Conservation (phyloP, 1,140 invertebrate species). For the Rhagoletis pomonella region DNA sequence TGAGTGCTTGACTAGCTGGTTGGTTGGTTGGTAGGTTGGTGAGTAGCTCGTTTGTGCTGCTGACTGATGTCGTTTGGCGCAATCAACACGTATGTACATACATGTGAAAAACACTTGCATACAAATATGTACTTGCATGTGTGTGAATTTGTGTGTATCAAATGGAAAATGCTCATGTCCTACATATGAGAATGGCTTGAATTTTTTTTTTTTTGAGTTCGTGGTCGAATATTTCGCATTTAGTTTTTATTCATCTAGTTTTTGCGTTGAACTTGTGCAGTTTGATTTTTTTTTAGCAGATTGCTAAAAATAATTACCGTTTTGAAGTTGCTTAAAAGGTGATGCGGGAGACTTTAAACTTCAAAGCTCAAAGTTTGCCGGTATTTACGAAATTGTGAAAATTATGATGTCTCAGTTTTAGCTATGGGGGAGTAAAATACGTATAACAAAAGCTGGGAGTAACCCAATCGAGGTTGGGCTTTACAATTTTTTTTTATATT, state of each 20-base stretch:
- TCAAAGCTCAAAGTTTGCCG: too few relatives aligned
- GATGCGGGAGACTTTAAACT: too few relatives aligned
- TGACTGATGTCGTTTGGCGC: not conserved
- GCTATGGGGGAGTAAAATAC: too few relatives aligned
- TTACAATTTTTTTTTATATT: too few relatives aligned
- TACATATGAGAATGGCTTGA: not conserved
- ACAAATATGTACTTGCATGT: not conserved
- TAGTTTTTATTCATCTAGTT: not conserved
- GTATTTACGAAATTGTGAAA: too few relatives aligned
- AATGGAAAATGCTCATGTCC: not conserved
- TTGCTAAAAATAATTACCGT: too few relatives aligned
- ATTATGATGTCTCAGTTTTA: too few relatives aligned
- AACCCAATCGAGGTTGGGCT: too few relatives aligned
- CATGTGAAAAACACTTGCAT: not conserved
- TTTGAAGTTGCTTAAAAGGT: too few relatives aligned
- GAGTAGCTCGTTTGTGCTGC: not conserved
- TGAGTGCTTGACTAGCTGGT: too few relatives aligned
- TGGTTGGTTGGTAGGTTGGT: not conserved
- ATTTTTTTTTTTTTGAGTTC: slow-evolving; percentile 6
- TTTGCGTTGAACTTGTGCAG: slow-evolving; percentile 1
- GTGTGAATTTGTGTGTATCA: not conserved
- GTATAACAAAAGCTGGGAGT: too few relatives aligned
- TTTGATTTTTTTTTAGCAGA: not conserved
- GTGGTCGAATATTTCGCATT: not conserved
- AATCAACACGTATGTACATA: not conserved